Base-by-base conservation (phyloP, 2,888 invertebrate species). In the Synanthedon formicaeformis region DNA sequence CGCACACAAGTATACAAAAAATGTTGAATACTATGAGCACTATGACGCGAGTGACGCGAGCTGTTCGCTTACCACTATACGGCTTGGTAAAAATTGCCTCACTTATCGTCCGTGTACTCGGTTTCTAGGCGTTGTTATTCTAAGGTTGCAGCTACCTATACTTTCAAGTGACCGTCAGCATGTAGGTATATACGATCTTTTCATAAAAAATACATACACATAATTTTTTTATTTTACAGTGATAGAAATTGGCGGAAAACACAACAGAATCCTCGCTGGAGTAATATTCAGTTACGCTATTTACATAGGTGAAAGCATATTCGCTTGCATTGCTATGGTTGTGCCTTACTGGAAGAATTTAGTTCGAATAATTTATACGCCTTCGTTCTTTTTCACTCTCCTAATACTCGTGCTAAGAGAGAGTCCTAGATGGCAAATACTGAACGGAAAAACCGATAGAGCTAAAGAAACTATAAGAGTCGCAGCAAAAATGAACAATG, bases 391-490 rank as follows among this genome's bases (percentile, higher is more conserved):
- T 40, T 78, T 75, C 55, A 52, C 83, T 6, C 56, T 60, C 11
- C 71, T 73, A 54, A 63, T 71, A 48, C 74, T 66, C 52, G 18
- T 81, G 1, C 45, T 81, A 8, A 64, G 66, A 48, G 85, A 86
- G 54, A 85, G 84, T 51, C 78, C 80, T 1, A 60, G 85, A 56
- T 86, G 86, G 85, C 75, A 73, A 53, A 71, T 86, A 1, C 58
- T 84, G 2, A 78, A 69, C 23, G 77, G 78, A 0, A 81, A 72
- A 64, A 61, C 66, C 1, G 67, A 73, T n/a, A 58, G 71, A 54
- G 83, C 77, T 0, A 81, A 78, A 52, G 57, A 63, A 50, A 67
- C 69, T 1, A 52, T 85, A 23, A 60, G 67, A 51, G 49, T 60
- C 2, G 72, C 81, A 4, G 73, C 79, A 0, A 63, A 67, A 61